Evolutionary conservation across 2,888 invertebrate species (phyloP).

Genomic region (Trissolcus brochymenae): DNA sequence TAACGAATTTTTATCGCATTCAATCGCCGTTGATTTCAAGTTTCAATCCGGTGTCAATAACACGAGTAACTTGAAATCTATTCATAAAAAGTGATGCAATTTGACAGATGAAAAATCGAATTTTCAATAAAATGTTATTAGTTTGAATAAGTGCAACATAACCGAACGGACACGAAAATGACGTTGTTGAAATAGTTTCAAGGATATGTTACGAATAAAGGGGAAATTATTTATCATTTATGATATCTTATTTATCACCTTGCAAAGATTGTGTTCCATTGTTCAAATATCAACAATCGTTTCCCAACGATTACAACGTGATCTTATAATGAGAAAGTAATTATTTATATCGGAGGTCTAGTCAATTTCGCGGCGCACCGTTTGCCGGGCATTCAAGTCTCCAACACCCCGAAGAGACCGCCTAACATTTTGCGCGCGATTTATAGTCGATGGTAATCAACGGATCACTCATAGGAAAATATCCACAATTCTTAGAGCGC

Average conservation of each 20-base stretch:
- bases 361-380: not conserved
- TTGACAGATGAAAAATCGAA: no score
- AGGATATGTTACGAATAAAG: not conserved
- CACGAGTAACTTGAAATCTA: constrained; percentile 10
- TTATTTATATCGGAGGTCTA: constrained; percentile 2
- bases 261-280: not conserved
- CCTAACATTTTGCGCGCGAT: constrained; percentile 2
- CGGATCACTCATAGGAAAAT: constrained; percentile 4
- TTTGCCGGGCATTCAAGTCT: constrained; percentile 4
- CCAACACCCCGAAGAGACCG: not conserved
- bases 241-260: constrained; percentile 2
- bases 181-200: no score
- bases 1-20: constrained; percentile 1
- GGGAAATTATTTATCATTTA: not conserved
- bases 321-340: constrained; percentile 16
- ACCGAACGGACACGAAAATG: no score
- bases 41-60: not conserved
- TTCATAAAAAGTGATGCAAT: not conserved
- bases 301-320: not conserved
- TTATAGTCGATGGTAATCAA: constrained; percentile 4
- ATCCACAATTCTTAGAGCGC: not conserved
- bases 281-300: not conserved
- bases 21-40: not conserved
- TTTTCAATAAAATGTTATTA: no score
- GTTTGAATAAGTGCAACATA: no score